Evolutionary conservation across 2,113 vertebrate species (phyloP).

Genomic region (Melanocharis versteri): DNA sequence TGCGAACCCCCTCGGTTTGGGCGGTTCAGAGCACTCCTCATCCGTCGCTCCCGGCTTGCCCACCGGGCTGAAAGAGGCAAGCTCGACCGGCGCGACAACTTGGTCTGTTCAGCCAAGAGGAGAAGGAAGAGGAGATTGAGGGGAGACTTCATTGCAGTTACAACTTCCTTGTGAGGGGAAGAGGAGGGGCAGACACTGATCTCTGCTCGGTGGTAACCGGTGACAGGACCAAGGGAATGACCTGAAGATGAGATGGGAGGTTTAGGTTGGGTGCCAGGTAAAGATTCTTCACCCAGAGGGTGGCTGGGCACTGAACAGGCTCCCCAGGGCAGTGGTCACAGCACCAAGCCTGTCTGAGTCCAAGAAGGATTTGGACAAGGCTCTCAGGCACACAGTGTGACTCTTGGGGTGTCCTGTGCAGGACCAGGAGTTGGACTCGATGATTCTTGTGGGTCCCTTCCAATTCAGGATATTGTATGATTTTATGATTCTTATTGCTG

Average conservation of each 20-base stretch:
- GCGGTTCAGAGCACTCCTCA: too few relatives aligned
- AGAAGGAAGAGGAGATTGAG: neutral
- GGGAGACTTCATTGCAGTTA: neutral
- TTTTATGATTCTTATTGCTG: neutral
- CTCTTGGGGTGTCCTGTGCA: too few relatives aligned
- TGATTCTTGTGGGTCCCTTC: too few relatives aligned
- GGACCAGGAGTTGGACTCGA: neutral
- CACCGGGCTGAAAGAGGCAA: too few relatives aligned
- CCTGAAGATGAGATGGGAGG: neutral
- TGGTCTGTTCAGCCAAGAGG: neutral
- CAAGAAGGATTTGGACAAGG: neutral
- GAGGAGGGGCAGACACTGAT: neutral
- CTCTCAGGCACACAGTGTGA: too few relatives aligned
- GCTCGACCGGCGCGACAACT: too few relatives aligned
- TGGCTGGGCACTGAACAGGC: neutral
- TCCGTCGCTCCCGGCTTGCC: too few relatives aligned
- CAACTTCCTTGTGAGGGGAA: too few relatives aligned
- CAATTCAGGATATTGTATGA: neutral
- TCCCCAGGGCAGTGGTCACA: neutral
- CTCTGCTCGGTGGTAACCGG: neutral
- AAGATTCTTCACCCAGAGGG: neutral
- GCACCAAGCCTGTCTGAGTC: neutral
- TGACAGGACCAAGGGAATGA: neutral
- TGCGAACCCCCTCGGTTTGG: too few relatives aligned
- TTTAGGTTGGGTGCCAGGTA: neutral